Conservation (phyloP, 2,113 vertebrate genomes). For the Acanthisitta chloris region DNA sequence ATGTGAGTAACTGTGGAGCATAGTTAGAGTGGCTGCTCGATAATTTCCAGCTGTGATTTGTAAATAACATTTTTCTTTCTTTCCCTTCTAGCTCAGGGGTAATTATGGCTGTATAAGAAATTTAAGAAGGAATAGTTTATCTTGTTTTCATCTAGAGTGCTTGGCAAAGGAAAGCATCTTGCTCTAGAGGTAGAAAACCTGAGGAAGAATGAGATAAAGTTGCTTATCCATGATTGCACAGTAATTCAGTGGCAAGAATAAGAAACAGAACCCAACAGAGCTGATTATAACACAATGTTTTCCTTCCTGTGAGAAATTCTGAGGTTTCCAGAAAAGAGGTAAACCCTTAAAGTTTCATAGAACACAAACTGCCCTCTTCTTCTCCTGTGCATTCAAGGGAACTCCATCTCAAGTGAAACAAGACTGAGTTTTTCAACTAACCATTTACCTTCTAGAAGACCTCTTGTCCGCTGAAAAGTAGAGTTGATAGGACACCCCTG, state of each 20-base stretch:
- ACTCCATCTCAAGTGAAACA: not conserved
- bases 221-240: not conserved
- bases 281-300: not conserved
- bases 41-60: conserved; percentile 46
- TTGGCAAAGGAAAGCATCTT: not conserved
- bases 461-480: not conserved
- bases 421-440: not conserved
- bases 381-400: not conserved
- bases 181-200: not conserved
- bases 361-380: not conserved
- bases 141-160: not conserved
- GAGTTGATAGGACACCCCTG: not conserved
- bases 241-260: not conserved
- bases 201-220: not conserved
- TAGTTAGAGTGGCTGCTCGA: not conserved
- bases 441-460: not conserved
- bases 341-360: not conserved
- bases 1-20: not conserved
- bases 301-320: not conserved
- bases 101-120: conserved; percentile 11
- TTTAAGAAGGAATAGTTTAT: not conserved
- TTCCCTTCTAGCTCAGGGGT: not conserved
- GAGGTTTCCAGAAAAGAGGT: not conserved
- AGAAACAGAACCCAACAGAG: not conserved
- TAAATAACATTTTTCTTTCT: conserved; percentile 28